Percentiles rank a stretch among this genome's conserved stretches.
These are phyloP conservation scores for Glossosoma conforme DNA, from an alignment of 1,140 invertebrate species.

Conservation along the genomic window DNA sequence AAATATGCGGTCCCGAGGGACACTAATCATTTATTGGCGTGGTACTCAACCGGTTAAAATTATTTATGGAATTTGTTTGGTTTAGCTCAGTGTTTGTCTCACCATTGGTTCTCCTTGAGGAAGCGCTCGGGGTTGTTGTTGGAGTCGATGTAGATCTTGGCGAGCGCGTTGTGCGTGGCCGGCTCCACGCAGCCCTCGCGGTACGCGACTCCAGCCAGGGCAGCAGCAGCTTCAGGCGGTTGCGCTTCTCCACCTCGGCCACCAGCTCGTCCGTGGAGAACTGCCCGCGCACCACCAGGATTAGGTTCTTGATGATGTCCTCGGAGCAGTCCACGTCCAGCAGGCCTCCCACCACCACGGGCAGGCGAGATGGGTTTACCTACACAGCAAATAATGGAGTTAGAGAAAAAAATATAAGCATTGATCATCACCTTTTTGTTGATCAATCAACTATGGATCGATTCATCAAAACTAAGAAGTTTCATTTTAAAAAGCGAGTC, in stretches of 20 bases:
- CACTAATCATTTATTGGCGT: no score
- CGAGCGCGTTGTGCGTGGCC: conserved; percentile 97
- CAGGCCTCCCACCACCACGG: conserved; percentile 95
- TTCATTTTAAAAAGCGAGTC: background rate
- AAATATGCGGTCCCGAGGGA: no score
- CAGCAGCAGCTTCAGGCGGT: conserved; percentile 86
- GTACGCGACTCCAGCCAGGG: conserved; percentile 94
- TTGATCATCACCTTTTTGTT: no score
- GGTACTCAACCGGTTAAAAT: no score
- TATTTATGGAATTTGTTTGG: no score
- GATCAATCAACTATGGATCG: no score
- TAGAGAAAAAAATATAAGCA: no score
- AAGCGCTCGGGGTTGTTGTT: conserved; percentile 99
- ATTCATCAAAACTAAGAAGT: conserved; percentile 11
- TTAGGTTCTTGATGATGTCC: conserved; percentile 98
- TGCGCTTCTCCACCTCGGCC: conserved; percentile 96
- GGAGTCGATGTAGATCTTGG: conserved; percentile 99
- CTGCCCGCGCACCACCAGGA: conserved; percentile 93
- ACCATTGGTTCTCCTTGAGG: conserved; percentile 77
- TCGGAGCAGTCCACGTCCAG: conserved; percentile 98
- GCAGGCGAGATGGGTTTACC: conserved; percentile 96
- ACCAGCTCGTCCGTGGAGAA: conserved; percentile 99
- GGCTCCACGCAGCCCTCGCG: conserved; percentile 96
- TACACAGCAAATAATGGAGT: no score
- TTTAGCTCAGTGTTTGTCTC: no score